These are phyloP conservation scores for Oryzaephilus surinamensis DNA, from an alignment of 1,140 invertebrate genomes.

Conservation along the genomic window DNA sequence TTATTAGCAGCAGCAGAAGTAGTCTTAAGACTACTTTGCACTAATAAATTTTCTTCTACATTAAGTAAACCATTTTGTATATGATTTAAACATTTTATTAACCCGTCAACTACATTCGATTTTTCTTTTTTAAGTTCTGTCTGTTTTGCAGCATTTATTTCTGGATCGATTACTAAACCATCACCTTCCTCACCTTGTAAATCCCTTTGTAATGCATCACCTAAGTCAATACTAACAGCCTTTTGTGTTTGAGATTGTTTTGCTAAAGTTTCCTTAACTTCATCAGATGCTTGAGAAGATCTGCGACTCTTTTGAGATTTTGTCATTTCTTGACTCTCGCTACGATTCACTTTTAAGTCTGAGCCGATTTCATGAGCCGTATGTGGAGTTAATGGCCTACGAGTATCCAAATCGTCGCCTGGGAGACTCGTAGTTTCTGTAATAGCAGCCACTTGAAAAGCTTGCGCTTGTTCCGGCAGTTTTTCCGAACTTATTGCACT, in stretches of 20 bases:
- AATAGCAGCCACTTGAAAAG: conserved; percentile 33
- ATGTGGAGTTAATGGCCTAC: conserved; percentile 30
- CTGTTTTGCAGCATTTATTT: conserved; percentile 22
- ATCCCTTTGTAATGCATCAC: conserved; percentile 32
- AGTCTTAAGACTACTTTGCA: conserved; percentile 51
- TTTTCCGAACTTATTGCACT: conserved; percentile 47
- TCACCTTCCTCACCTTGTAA: conserved; percentile 43
- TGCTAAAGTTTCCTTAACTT: too few species aligned
- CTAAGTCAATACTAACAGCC: conserved; percentile 25
- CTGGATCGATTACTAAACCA: conserved; percentile 35
- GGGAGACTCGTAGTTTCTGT: conserved; percentile 29
- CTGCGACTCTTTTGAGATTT: conserved; percentile 35
- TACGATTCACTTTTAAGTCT: conserved; percentile 35
- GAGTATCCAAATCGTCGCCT: conserved; percentile 20
- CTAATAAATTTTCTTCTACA: conserved; percentile 48
- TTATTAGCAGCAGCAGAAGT: conserved; percentile 48
- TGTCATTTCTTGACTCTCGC: conserved; percentile 31
- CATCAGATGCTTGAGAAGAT: conserved; percentile 39
- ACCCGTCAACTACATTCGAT: conserved; percentile 18
- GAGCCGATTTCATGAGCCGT: conserved; percentile 35
- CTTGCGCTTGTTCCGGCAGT: conserved; percentile 31
- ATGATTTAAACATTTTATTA: conserved; percentile 24
- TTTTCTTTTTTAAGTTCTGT: conserved; percentile 24
- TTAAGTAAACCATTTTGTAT: conserved; percentile 40
- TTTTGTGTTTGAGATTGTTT: too few species aligned